Percentiles rank a stretch among this genome's conserved stretches.
Conservation (phyloP, 2,888 invertebrate species). For the Amphipyra tragopoginis region DNA sequence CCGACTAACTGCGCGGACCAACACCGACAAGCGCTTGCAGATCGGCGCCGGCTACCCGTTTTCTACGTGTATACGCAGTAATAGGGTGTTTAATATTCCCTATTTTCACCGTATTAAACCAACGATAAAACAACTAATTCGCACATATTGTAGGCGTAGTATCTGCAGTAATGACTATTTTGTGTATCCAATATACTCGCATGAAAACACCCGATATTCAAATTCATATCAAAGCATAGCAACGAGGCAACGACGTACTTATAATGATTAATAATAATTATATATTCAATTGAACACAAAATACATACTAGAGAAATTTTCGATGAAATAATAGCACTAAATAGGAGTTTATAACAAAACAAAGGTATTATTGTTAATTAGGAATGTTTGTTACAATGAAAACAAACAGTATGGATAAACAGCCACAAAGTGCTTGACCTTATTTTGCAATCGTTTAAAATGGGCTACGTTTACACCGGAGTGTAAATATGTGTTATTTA, state of each 20-base stretch:
- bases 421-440: conserved; percentile 52
- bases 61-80: too few relatives aligned
- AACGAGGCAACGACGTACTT: not conserved
- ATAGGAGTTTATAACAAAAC: conserved; percentile 20
- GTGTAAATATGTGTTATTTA: conserved; percentile 5
- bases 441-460: conserved; percentile 41
- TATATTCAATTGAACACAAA: conserved; percentile 30
- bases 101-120: too few relatives aligned
- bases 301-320: conserved; percentile 17
- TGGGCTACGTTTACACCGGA: conserved; percentile 26
- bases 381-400: conserved; percentile 32
- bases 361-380: conserved; percentile 40
- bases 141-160: not conserved
- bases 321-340: conserved; percentile 15
- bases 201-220: not conserved
- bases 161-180: not conserved
- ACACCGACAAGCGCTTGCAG: too few relatives aligned
- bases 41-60: too few relatives aligned
- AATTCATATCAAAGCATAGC: not conserved
- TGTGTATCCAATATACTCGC: not conserved
- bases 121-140: not conserved
- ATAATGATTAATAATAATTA: conserved; percentile 4
- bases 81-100: too few relatives aligned
- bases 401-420: conserved; percentile 44
- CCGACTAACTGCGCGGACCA: too few relatives aligned